A percentile compares a stretch with the other conserved stretches of the same genome.
Conservation (phyloP, 2,888 invertebrate genomes). For the Drosophila macrospina region DNA sequence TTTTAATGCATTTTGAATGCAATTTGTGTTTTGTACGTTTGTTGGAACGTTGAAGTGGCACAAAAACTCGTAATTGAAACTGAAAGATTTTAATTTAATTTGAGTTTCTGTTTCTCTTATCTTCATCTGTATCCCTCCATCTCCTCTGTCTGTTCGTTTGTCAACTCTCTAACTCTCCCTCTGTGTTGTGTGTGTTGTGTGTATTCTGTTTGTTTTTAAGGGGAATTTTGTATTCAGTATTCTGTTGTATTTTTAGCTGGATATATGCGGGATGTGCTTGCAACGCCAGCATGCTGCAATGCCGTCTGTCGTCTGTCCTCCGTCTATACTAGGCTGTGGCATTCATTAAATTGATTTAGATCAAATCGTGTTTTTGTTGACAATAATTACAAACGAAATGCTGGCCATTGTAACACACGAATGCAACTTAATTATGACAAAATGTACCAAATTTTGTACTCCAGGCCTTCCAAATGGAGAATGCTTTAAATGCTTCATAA, state of each 20-base stretch:
- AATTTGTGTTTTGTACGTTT: conserved; percentile 81
- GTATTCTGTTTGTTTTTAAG: conserved; percentile 48
- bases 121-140: conserved; percentile 38
- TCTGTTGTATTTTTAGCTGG: conserved; percentile 26
- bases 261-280: conserved; percentile 26
- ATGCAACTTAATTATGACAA: conserved; percentile 56
- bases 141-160: background rate
- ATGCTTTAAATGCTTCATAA: conserved; percentile 35
- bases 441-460: conserved; percentile 43
- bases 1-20: conserved; percentile 82
- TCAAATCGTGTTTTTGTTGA: conserved; percentile 68
- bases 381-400: conserved; percentile 57
- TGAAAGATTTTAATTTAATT: conserved; percentile 82
- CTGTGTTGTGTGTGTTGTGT: conserved; percentile 1
- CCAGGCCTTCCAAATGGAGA: conserved; percentile 9
- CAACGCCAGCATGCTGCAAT: conserved; percentile 43
- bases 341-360: conserved; percentile 78
- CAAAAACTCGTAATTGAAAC: conserved; percentile 82
- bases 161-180: conserved; percentile 15
- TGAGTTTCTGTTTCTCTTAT: conserved; percentile 75
- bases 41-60: conserved; percentile 79
- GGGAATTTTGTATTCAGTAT: conserved; percentile 33
- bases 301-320: background rate
- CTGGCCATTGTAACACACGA: conserved; percentile 29
- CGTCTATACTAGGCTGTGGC: conserved; percentile 30